A percentile compares a stretch with the other conserved stretches of the same genome.
phyloP scores from a whole-genome alignment of 2,888 invertebrate species.

The Amphipoea oculea region DNA sequence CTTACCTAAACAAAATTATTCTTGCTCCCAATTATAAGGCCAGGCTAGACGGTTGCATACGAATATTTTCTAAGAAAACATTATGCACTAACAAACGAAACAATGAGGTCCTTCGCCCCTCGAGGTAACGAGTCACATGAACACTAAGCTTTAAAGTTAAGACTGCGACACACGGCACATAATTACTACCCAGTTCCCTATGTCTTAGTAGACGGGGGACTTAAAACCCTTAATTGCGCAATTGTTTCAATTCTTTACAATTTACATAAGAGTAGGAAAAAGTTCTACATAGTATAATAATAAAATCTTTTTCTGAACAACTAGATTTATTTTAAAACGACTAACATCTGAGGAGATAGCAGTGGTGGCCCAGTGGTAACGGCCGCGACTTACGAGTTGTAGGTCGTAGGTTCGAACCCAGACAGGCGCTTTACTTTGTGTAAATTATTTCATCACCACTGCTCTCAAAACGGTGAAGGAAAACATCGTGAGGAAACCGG shows the following conservation, averaged over 20 bases:
- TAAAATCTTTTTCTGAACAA: background rate
- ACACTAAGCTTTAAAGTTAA: slow-evolving; percentile 31
- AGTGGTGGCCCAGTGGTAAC: too few relatives aligned
- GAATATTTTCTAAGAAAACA: slow-evolving; percentile 48
- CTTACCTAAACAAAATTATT: slow-evolving; percentile 10
- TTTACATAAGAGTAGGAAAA: background rate
- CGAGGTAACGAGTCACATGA: slow-evolving; percentile 50
- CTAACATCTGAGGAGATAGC: background rate
- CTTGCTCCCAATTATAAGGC: slow-evolving; percentile 32
- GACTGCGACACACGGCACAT: slow-evolving; percentile 3
- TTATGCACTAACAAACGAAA: slow-evolving; percentile 41
- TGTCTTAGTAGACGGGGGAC: too few relatives aligned
- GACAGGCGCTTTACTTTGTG: too few relatives aligned
- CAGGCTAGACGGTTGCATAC: slow-evolving; percentile 30
- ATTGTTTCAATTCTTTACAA: background rate
- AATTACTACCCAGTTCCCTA: slow-evolving; percentile 20
- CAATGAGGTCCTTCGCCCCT: slow-evolving; percentile 49
- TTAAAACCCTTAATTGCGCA: background rate
- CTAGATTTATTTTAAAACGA: background rate
- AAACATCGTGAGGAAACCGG: background rate
- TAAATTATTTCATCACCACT: too few relatives aligned
- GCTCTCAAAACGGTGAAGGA: too few relatives aligned
- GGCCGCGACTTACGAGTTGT: too few relatives aligned
- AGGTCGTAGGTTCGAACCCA: too few relatives aligned
- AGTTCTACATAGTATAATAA: background rate